A percentile compares a stretch with the other conserved stretches of the same genome.
phyloP scores from a whole-genome alignment of 2,888 invertebrate genomes.

The Heliconius erato region DNA sequence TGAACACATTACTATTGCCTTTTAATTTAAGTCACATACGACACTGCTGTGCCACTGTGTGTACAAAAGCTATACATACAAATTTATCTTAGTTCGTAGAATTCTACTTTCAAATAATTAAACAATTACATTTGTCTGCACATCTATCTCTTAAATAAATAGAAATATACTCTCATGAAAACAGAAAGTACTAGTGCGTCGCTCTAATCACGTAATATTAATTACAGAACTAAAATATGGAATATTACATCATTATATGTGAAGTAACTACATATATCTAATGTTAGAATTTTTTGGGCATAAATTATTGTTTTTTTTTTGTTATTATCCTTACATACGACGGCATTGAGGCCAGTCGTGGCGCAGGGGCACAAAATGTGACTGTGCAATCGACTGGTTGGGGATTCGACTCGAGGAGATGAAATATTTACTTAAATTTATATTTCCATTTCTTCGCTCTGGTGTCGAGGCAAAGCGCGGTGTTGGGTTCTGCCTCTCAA shows the following conservation, averaged over 20 bases:
- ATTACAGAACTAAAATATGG: neutral
- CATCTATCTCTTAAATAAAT: constrained; percentile 5
- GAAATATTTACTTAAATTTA: no score
- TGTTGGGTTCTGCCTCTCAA: no score
- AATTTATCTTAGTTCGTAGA: constrained; percentile 34
- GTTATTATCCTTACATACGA: neutral
- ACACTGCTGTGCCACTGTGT: no score
- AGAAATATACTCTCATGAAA: neutral
- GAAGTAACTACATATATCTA: neutral
- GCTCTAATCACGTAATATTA: neutral
- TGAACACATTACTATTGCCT: no score
- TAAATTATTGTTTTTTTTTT: neutral
- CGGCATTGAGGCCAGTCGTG: no score
- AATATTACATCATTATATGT: neutral
- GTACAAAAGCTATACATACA: neutral
- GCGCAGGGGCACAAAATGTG: no score
- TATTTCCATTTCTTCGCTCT: no score
- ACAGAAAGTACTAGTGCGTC: neutral
- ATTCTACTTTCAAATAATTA: constrained; percentile 39
- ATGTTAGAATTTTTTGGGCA: neutral
- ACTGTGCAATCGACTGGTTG: no score
- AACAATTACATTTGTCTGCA: constrained; percentile 2
- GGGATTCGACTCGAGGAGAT: no score
- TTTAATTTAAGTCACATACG: no score
- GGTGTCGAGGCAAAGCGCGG: no score